Evolutionary conservation across 2,113 vertebrate species (phyloP).

Genomic region (Lepus americanus): DNA sequence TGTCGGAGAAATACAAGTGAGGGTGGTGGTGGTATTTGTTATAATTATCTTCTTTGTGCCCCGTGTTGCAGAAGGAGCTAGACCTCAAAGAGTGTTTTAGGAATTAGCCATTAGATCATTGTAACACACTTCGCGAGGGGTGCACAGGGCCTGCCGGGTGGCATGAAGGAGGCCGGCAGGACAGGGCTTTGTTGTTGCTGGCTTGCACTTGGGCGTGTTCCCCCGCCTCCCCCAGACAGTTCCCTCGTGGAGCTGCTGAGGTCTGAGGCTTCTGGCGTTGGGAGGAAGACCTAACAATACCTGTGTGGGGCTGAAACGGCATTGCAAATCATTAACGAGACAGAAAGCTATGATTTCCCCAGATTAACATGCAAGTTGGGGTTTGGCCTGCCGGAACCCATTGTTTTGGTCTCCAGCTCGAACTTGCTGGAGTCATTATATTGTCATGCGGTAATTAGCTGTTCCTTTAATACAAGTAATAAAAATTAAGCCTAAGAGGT

Average conservation of each 20-base stretch:
- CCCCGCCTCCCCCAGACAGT: conserved; percentile 30
- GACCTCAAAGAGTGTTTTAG: conserved; percentile 44
- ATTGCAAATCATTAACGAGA: conserved; percentile 80
- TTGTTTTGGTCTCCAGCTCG: conserved; percentile 75
- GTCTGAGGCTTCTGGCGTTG: neutral
- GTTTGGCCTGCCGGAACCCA: conserved; percentile 70
- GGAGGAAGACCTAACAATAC: conserved; percentile 67
- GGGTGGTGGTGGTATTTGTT: conserved; percentile 26
- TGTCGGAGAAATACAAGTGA: conserved; percentile 1
- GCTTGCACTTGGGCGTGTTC: conserved; percentile 50
- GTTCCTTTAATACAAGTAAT: conserved; percentile 84
- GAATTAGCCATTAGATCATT: conserved; percentile 34
- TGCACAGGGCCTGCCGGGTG: neutral
- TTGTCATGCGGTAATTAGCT: conserved; percentile 81
- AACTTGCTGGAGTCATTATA: conserved; percentile 81
- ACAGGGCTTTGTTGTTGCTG: conserved; percentile 10
- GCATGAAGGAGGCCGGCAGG: neutral
- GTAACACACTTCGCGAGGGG: conserved; percentile 1
- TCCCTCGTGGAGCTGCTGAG: conserved; percentile 66
- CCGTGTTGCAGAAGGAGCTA: conserved; percentile 30
- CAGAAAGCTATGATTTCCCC: conserved; percentile 69
- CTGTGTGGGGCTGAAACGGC: conserved; percentile 75
- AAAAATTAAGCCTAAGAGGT: conserved; percentile 85
- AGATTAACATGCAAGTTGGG: conserved; percentile 70
- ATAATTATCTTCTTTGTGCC: conserved; percentile 54